Percentiles rank a stretch among this genome's conserved stretches.
Conservation (phyloP, 2,113 vertebrate species). For the Heliornis fulica region DNA sequence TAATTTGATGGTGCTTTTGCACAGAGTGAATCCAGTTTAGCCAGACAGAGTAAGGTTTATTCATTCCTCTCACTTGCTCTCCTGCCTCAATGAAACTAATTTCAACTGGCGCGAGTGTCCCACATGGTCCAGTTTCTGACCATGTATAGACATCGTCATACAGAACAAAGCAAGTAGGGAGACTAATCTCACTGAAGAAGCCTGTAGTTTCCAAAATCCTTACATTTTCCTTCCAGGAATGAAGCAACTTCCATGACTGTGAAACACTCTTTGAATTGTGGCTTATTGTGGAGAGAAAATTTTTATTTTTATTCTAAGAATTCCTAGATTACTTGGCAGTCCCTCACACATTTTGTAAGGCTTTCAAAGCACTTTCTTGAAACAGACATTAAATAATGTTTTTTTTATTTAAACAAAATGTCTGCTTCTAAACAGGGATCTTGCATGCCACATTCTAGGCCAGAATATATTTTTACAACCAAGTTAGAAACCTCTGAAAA, state of each 20-base stretch:
- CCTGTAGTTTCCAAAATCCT: neutral
- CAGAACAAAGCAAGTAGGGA: neutral
- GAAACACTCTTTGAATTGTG: neutral
- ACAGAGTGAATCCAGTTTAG: neutral
- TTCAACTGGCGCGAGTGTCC: neutral
- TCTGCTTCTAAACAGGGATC: slow-evolving; percentile 11
- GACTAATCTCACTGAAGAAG: neutral
- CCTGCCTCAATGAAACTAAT: neutral
- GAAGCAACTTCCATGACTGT: neutral
- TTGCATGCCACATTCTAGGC: slow-evolving; percentile 38
- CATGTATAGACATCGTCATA: neutral
- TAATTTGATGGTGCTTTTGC: neutral
- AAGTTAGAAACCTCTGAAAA: slow-evolving; percentile 65
- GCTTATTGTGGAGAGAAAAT: neutral
- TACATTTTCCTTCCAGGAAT: neutral
- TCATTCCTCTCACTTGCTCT: neutral
- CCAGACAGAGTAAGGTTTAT: neutral
- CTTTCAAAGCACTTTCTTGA: neutral
- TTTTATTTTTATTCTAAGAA: neutral
- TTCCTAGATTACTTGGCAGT: neutral
- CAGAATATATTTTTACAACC: slow-evolving; percentile 58
- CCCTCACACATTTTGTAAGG: neutral
- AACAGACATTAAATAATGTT: neutral
- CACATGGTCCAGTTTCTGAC: neutral
- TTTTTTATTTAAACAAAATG: slow-evolving; percentile 49